These are phyloP conservation scores for Salmo trutta DNA, from an alignment of 2,797 vertebrate genomes.

Conservation along the genomic window DNA sequence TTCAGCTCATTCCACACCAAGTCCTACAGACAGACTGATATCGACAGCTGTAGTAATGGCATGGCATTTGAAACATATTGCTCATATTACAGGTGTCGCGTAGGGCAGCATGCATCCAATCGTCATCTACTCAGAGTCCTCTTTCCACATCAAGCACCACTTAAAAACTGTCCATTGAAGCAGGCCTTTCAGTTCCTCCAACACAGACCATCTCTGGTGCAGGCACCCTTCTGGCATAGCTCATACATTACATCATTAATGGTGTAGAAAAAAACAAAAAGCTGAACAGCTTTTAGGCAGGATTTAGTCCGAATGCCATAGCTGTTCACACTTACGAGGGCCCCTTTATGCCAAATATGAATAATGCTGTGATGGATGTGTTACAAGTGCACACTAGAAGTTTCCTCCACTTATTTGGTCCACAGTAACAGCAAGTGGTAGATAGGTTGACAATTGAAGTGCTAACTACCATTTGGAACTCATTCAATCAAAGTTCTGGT, in stretches of 20 bases:
- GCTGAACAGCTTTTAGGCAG: slow-evolving; percentile 27
- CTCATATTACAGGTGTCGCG: slow-evolving; percentile 53
- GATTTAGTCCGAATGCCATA: slow-evolving; percentile 43
- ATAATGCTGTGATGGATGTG: slow-evolving; percentile 32
- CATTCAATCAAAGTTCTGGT: neutral
- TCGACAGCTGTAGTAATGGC: slow-evolving; percentile 34
- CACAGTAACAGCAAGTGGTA: slow-evolving; percentile 37
- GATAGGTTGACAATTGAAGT: slow-evolving; percentile 34
- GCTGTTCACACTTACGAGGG: slow-evolving; percentile 38
- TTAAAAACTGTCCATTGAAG: slow-evolving; percentile 58
- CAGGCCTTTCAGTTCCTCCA: slow-evolving; percentile 8
- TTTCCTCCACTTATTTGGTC: slow-evolving; percentile 31
- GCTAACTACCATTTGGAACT: slow-evolving; percentile 28
- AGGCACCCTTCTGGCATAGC: slow-evolving; percentile 18
- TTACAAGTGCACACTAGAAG: slow-evolving; percentile 34
- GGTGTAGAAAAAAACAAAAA: slow-evolving; percentile 31
- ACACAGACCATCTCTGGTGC: slow-evolving; percentile 4
- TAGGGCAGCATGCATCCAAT: slow-evolving; percentile 48
- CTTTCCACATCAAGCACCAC: slow-evolving; percentile 46
- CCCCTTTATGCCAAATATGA: slow-evolving; percentile 26
- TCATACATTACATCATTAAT: slow-evolving; percentile 40
- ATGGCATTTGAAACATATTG: slow-evolving; percentile 42
- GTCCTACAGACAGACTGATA: slow-evolving; percentile 17
- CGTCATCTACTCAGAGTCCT: slow-evolving; percentile 35
- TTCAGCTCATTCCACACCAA: slow-evolving; percentile 1